Percentiles rank a stretch among this genome's conserved stretches.
Conservation (phyloP, 2,113 vertebrate genomes). For the Pelodiscus sinensis region DNA sequence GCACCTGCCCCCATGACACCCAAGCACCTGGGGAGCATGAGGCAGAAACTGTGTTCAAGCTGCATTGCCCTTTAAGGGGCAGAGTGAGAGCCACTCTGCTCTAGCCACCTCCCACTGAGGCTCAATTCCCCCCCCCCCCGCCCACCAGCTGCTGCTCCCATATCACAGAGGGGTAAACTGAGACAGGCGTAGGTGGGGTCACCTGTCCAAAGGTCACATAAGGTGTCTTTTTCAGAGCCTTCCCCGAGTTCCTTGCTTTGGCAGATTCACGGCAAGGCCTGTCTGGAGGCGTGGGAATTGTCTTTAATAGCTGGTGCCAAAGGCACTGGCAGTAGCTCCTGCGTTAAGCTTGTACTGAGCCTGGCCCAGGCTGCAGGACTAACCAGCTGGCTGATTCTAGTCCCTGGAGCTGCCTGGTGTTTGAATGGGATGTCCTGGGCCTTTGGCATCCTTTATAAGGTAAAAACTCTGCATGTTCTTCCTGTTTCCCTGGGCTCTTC, state of each 20-base stretch:
- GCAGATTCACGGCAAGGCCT: too few relatives aligned
- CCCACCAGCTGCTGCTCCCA: background rate
- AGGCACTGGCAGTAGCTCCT: too few relatives aligned
- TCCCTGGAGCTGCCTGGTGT: too few relatives aligned
- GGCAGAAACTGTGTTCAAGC: background rate
- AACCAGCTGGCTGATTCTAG: too few relatives aligned
- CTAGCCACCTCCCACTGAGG: accelerated
- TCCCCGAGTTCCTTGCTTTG: too few relatives aligned
- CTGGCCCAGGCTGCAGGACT: background rate
- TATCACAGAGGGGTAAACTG: background rate
- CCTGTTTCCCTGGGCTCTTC: background rate
- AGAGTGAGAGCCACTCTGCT: accelerated
- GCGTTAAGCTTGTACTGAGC: background rate
- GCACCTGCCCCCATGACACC: too few relatives aligned
- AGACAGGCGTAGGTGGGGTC: background rate
- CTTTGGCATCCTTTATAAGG: too few relatives aligned
- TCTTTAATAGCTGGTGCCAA: too few relatives aligned
- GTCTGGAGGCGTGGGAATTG: too few relatives aligned
- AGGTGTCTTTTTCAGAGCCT: too few relatives aligned
- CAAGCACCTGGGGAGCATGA: background rate
- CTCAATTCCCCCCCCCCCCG: accelerated
- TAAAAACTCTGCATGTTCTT: background rate
- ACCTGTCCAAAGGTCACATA: too few relatives aligned
- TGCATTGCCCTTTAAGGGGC: background rate
- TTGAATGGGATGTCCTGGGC: too few relatives aligned